Conservation (phyloP, 2,888 invertebrate species). For the Polydrusus pterygomalis region DNA sequence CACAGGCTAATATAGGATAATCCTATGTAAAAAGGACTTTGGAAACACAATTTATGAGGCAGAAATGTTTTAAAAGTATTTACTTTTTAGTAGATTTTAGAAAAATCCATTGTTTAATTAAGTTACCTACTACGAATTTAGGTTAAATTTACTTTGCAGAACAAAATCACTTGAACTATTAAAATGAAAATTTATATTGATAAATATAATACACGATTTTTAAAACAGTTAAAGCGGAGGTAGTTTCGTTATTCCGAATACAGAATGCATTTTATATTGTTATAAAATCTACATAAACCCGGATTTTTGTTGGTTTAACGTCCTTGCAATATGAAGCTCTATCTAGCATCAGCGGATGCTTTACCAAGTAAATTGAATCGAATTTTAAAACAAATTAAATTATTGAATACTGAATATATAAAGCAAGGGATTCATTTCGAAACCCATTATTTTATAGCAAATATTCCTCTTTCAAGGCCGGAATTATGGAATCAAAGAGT, state of each 20-base stretch:
- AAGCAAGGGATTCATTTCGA: background rate
- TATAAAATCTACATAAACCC: background rate
- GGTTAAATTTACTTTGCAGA: no score
- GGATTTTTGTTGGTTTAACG: background rate
- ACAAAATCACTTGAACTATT: no score
- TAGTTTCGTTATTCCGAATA: background rate
- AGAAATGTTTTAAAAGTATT: background rate
- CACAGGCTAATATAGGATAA: slow-evolving; percentile 6
- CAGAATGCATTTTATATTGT: background rate
- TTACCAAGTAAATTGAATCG: background rate
- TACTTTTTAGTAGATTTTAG: background rate
- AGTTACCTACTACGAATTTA: no score
- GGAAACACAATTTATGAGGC: background rate
- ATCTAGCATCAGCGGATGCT: background rate
- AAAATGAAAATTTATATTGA: background rate
- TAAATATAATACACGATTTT: background rate
- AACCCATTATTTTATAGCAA: background rate
- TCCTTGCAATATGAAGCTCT: background rate
- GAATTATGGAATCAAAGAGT: no score
- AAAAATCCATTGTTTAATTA: no score
- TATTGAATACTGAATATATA: background rate
- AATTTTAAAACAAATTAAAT: background rate
- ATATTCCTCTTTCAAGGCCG: no score
- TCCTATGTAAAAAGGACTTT: slow-evolving; percentile 2
- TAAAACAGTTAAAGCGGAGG: background rate